Conservation (phyloP, 1,140 invertebrate genomes). For the Cecropterus lyciades region DNA sequence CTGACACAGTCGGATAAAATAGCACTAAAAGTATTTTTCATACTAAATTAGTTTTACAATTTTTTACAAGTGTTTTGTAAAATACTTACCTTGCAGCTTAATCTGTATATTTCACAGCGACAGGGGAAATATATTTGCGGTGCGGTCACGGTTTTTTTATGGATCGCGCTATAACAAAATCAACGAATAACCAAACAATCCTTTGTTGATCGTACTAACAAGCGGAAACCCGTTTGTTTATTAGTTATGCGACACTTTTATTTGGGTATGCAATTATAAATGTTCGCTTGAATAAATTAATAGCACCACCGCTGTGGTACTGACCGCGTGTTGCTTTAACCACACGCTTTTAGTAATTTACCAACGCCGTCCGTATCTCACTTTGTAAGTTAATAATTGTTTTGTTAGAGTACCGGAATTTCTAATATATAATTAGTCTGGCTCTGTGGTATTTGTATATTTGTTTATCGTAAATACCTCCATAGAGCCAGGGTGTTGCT, state of each 20-base stretch:
- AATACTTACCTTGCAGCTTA: slow-evolving; percentile 35
- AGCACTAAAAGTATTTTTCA: too few species aligned
- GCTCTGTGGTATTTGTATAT: too few species aligned
- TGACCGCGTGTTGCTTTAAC: slow-evolving; percentile 10
- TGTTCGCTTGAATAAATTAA: slow-evolving; percentile 35
- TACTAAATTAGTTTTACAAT: too few species aligned
- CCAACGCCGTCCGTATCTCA: background rate
- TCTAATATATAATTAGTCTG: too few species aligned
- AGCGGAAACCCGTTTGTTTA: slow-evolving; percentile 37
- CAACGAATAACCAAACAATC: slow-evolving; percentile 32
- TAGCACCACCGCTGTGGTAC: slow-evolving; percentile 5
- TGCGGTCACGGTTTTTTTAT: slow-evolving; percentile 34
- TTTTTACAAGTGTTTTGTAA: background rate
- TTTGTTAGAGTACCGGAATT: too few species aligned
- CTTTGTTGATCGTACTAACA: slow-evolving; percentile 35
- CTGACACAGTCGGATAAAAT: too few species aligned
- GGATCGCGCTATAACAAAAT: slow-evolving; percentile 33
- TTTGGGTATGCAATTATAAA: slow-evolving; percentile 41
- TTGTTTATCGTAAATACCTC: too few species aligned
- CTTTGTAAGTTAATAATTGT: background rate
- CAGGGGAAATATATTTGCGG: slow-evolving; percentile 11
- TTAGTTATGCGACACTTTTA: slow-evolving; percentile 39
- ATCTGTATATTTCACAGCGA: slow-evolving; percentile 43
- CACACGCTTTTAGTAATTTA: slow-evolving; percentile 21
- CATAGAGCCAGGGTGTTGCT: too few species aligned